Evolutionary conservation across 2,113 vertebrate genomes (phyloP).

Genomic region (Parus major): DNA sequence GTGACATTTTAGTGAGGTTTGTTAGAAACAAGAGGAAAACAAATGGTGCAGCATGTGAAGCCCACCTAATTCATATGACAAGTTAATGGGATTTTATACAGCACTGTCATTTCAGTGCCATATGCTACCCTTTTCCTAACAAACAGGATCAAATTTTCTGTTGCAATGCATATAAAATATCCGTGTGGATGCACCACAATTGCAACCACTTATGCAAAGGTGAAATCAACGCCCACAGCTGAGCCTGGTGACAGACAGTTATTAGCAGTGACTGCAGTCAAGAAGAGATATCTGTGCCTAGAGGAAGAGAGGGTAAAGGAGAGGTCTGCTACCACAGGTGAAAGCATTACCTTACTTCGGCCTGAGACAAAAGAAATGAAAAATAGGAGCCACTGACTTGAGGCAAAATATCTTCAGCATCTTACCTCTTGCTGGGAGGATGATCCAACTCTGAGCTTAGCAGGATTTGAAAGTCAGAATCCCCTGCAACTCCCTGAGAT

Average conservation of each 20-base stretch:
- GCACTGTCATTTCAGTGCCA: neutral
- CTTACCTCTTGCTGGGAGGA: neutral
- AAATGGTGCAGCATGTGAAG: neutral
- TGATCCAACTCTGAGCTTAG: neutral
- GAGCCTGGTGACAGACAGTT: neutral
- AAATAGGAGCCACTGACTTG: neutral
- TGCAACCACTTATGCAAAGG: neutral
- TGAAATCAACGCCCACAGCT: neutral
- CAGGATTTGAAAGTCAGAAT: constrained; percentile 14
- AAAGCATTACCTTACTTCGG: neutral
- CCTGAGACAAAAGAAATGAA: constrained; percentile 13
- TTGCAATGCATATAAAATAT: neutral
- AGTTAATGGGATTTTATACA: neutral
- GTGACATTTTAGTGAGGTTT: neutral
- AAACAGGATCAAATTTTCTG: fast-evolving
- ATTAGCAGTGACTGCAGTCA: neutral
- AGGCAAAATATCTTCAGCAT: constrained; percentile 10
- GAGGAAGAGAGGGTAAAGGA: neutral
- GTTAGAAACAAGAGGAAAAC: neutral
- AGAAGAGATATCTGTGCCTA: neutral
- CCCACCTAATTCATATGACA: neutral
- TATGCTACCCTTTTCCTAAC: neutral
- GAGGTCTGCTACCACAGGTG: neutral
- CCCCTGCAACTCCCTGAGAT: neutral
- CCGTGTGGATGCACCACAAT: neutral